Base-by-base conservation (phyloP, 37 sponge, comb jelly and placozoan species). In the Oopsacas minuta region DNA sequence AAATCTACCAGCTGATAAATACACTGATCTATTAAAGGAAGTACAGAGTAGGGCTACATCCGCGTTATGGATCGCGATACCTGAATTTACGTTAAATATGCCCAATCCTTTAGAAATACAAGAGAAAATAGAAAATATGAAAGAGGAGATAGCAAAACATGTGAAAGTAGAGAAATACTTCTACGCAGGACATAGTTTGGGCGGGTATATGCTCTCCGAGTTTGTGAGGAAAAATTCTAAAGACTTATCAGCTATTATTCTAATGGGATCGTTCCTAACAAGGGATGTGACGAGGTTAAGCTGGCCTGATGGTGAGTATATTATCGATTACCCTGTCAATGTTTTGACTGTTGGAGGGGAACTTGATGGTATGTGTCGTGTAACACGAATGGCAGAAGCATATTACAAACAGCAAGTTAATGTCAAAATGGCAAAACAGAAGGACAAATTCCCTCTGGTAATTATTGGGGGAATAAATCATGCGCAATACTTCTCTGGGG, bases 281-380 rank as follows among this genome's bases (percentile, higher is more conserved):
- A 46, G 94, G 23, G 86, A 82, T 38, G 86, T 89, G 23, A 82
- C 86, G 20, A 89, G 83, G 32, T 36, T 35, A 46, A 46, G 12
- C 51, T 46, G 51, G 51, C 51, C 51, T 46, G 17, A 46, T 17
- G 51, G 51, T 46, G 17, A 12, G 51, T 22, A 46, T 46, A 17
- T 12, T 12, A 37, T 15, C 34, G 83, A 87, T 35, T 93, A 87
- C 38, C 91, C 91, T 75, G 85, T 91, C 37, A 83, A 85, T 5
- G 91, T 91, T 17, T 82, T 93, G 46, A 89, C 90, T 8, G 49
- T 93, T 36, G 87, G 94, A 1, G 94, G 94, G 15, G 94, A 93
- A 39, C 84, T 91, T 46, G 94, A 93, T 51, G 94, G 94, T 0
- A 52, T 93, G 37, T 49, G 51, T 39, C 87, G 91, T n/a, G 87